phyloP scores from a whole-genome alignment of 2,113 vertebrate species.

The Cavia porcellus region DNA sequence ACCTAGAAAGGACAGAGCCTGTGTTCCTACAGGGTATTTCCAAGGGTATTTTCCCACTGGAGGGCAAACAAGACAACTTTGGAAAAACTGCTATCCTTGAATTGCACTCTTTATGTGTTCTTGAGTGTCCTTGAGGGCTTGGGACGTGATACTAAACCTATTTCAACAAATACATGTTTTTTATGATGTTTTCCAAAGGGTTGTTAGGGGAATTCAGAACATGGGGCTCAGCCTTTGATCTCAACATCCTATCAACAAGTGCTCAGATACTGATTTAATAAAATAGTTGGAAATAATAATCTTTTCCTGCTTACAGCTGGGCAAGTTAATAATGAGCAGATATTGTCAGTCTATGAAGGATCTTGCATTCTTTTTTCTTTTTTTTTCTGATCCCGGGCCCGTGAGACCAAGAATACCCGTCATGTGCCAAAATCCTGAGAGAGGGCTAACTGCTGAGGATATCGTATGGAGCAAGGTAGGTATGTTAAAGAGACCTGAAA shows the following conservation, averaged over 20 bases:
- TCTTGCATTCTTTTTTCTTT: conserved; percentile 7
- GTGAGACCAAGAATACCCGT: not conserved
- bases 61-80: not conserved
- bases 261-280: conserved; percentile 50
- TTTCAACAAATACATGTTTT: conserved; percentile 56
- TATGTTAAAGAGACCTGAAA: conserved; percentile 33
- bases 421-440: not conserved
- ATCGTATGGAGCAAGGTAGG: not conserved
- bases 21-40: conserved; percentile 45
- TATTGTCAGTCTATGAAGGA: not conserved
- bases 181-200: conserved; percentile 49
- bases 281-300: conserved; percentile 65
- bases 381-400: not conserved
- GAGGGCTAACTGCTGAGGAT: not conserved
- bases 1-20: conserved; percentile 8
- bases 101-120: conserved; percentile 39
- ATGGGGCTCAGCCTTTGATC: conserved; percentile 62
- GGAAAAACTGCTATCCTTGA: conserved; percentile 23
- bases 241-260: conserved; percentile 57
- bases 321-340: conserved; percentile 39
- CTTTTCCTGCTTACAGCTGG: conserved; percentile 30
- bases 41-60: conserved; percentile 45
- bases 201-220: conserved; percentile 55
- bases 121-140: conserved; percentile 55
- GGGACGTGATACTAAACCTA: conserved; percentile 21